These are phyloP conservation scores for Papilio dardanus DNA, from an alignment of 1,140 invertebrate species.

Conservation along the genomic window DNA sequence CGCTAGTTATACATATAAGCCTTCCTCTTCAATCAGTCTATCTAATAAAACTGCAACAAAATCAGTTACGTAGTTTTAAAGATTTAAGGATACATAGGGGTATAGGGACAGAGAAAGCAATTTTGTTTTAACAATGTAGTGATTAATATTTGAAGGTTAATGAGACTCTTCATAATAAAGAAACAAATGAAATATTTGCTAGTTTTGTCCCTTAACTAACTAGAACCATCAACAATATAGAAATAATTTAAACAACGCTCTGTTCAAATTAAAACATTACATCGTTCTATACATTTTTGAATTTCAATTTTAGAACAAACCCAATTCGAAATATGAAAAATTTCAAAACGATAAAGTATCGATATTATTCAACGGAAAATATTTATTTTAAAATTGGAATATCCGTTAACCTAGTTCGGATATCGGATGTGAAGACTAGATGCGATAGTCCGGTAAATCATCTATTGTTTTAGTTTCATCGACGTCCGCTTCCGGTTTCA, in stretches of 20 bases:
- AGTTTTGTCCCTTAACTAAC: too few relatives aligned
- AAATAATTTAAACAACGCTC: neutral
- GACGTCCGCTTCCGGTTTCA: neutral
- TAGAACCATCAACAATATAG: neutral
- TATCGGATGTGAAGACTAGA: constrained; percentile 3
- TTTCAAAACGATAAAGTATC: neutral
- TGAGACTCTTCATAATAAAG: too few relatives aligned
- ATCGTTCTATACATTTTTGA: neutral
- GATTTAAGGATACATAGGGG: too few relatives aligned
- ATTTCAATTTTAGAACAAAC: constrained; percentile 20
- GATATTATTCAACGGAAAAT: neutral
- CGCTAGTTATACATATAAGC: too few relatives aligned
- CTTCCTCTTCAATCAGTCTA: too few relatives aligned
- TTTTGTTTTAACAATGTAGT: too few relatives aligned
- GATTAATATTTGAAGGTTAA: too few relatives aligned
- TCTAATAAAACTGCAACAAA: too few relatives aligned
- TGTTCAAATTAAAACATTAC: neutral
- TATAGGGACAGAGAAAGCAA: too few relatives aligned
- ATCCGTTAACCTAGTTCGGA: constrained; percentile 16
- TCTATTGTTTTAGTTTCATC: neutral
- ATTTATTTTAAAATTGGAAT: constrained; percentile 7
- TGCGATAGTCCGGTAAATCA: constrained; percentile 15
- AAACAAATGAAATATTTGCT: too few relatives aligned
- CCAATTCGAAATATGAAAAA: constrained; percentile 25
- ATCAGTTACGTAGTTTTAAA: too few relatives aligned